A percentile compares a stretch with the other conserved stretches of the same genome.
These are phyloP conservation scores for Drosophila pseudoananassae DNA, from an alignment of 1,140 invertebrate species.

Conservation along the genomic window DNA sequence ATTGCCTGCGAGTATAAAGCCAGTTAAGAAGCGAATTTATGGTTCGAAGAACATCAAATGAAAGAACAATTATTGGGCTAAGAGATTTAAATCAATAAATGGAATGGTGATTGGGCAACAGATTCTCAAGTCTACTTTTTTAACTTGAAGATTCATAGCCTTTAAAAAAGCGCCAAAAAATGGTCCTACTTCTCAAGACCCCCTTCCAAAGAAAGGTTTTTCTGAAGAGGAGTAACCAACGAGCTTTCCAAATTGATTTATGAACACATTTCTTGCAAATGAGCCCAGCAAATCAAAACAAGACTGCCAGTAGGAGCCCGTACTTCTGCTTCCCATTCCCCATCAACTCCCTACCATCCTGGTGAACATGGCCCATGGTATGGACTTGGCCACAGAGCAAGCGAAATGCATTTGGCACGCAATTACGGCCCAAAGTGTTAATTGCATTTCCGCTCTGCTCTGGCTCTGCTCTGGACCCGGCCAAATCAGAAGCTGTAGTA, in stretches of 20 bases:
- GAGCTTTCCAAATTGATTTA: conserved; percentile 62
- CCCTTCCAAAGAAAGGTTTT: conserved; percentile 1
- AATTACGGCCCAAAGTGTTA: conserved; percentile 81
- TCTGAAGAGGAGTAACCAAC: not conserved
- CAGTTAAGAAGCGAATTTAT: conserved; percentile 8
- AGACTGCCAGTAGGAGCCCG: conserved; percentile 30
- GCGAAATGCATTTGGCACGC: conserved; percentile 79
- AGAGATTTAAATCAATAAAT: not conserved
- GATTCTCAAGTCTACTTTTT: no score
- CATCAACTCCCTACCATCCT: not conserved
- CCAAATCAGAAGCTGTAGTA: conserved; percentile 24
- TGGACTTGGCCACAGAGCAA: conserved; percentile 39
- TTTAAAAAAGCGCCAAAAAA: no score
- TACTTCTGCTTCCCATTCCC: conserved; percentile 16
- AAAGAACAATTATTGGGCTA: not conserved
- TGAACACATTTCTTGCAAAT: conserved; percentile 70
- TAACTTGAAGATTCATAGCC: not conserved
- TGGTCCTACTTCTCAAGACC: no score
- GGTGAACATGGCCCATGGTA: conserved; percentile 4
- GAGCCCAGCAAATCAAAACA: conserved; percentile 76
- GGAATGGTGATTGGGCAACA: no score
- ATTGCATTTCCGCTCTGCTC: conserved; percentile 71
- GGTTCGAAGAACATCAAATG: conserved; percentile 9
- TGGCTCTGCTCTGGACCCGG: conserved; percentile 1
- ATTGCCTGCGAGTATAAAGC: conserved; percentile 3